Evolutionary conservation across 2,113 vertebrate species (phyloP).

Genomic region (Silurus glanis): DNA sequence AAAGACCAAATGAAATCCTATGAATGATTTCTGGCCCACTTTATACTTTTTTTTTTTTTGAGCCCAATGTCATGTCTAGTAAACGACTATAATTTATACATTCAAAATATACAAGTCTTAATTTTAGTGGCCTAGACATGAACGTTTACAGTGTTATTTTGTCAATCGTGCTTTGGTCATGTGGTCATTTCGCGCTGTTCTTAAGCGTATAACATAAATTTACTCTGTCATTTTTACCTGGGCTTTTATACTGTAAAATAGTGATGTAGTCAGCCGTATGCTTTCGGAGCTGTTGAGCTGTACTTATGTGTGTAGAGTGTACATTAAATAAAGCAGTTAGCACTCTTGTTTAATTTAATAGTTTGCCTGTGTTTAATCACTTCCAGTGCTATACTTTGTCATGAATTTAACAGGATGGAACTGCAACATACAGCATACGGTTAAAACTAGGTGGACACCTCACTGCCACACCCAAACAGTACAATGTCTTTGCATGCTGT

Average conservation of each 20-base stretch:
- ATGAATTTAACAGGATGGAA: background rate
- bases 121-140: slow-evolving; percentile 22
- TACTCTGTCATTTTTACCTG: slow-evolving; percentile 25
- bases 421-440: background rate
- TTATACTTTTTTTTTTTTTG: background rate
- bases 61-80: background rate
- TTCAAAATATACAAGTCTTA: slow-evolving; percentile 30
- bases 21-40: slow-evolving; percentile 21
- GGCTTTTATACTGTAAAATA: slow-evolving; percentile 50
- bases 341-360: background rate
- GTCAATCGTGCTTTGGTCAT: slow-evolving; percentile 30
- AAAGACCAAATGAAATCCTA: slow-evolving; percentile 44
- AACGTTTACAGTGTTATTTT: slow-evolving; percentile 22
- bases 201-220: background rate
- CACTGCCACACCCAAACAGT: background rate
- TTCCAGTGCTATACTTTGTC: background rate
- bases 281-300: slow-evolving; percentile 29
- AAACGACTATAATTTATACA: background rate
- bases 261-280: slow-evolving; percentile 28
- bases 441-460: background rate
- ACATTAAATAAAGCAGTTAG: slow-evolving; percentile 16
- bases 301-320: background rate
- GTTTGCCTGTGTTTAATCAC: background rate
- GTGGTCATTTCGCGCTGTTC: slow-evolving; percentile 22
- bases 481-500: background rate